Evolutionary conservation across 92 coral and sea anemone genomes (phyloP).

Genomic region (Porites evermanni): DNA sequence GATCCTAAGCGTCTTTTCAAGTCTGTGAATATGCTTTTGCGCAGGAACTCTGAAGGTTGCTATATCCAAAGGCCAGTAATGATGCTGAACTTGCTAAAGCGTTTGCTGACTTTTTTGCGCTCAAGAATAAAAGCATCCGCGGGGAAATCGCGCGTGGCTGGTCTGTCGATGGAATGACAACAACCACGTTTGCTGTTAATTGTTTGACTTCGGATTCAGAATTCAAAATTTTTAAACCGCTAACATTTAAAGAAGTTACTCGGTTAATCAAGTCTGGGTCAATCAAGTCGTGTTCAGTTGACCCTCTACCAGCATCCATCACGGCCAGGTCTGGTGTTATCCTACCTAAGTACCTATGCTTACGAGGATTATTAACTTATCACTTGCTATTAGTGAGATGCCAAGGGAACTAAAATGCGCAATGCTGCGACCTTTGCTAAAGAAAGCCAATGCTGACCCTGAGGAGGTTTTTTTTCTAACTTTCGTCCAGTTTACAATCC

Average conservation of each 20-base stretch:
- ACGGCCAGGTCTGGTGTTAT: constrained; percentile 17
- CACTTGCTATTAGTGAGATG: constrained; percentile 26
- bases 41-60: background rate
- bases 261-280: constrained; percentile 13
- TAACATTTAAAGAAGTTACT: background rate
- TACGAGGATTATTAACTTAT: constrained; percentile 29
- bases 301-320: background rate
- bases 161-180: background rate
- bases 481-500: constrained; percentile 58
- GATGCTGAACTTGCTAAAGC: constrained; percentile 9
- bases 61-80: background rate
- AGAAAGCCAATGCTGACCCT: constrained; percentile 44
- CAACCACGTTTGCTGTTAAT: no score
- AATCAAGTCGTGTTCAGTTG: constrained; percentile 46
- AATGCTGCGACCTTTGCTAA: constrained; percentile 41
- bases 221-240: background rate
- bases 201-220: background rate
- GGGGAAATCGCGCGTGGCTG: background rate
- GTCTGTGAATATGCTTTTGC: background rate
- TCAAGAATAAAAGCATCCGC: background rate
- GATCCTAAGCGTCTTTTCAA: no score
- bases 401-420: constrained; percentile 45
- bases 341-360: constrained; percentile 13
- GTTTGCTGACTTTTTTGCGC: background rate
- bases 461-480: constrained; percentile 18